phyloP scores from a whole-genome alignment of 2,113 vertebrate species.

The Chaetodon auriga region DNA sequence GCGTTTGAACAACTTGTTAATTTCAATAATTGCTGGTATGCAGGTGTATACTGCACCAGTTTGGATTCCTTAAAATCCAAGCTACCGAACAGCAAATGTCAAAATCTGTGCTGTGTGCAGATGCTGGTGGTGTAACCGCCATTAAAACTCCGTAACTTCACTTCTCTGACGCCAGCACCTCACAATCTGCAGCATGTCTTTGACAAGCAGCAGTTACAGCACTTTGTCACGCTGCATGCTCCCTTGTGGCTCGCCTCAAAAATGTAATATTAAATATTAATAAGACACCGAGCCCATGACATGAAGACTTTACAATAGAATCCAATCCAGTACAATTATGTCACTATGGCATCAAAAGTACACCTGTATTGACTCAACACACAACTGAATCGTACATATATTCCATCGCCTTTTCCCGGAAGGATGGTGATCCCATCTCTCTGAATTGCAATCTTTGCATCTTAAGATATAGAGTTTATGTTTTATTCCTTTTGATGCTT shows the following conservation, averaged over 20 bases:
- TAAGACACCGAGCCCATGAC: not conserved
- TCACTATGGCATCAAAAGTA: not conserved
- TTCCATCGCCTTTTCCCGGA: not conserved
- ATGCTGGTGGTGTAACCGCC: not conserved
- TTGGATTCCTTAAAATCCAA: not conserved
- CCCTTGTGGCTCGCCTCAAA: constrained; percentile 16
- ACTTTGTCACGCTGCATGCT: not conserved
- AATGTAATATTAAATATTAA: constrained; percentile 17
- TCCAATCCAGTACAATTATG: not conserved
- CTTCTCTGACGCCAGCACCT: not conserved
- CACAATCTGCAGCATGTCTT: not conserved
- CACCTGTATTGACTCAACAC: not conserved
- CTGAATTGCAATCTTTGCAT: not conserved
- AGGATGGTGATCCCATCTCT: not conserved
- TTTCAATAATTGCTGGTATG: not conserved
- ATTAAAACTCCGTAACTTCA: not conserved
- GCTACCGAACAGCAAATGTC: not conserved
- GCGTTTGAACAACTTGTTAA: constrained; percentile 11
- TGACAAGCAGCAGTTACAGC: not conserved
- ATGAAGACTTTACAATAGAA: not conserved
- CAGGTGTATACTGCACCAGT: not conserved
- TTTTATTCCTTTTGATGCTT: constrained; percentile 21
- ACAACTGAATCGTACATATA: not conserved
- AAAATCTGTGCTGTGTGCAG: not conserved
- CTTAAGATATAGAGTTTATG: not conserved